These are phyloP conservation scores for Nicator chloris DNA, from an alignment of 2,113 vertebrate genomes.

Conservation along the genomic window DNA sequence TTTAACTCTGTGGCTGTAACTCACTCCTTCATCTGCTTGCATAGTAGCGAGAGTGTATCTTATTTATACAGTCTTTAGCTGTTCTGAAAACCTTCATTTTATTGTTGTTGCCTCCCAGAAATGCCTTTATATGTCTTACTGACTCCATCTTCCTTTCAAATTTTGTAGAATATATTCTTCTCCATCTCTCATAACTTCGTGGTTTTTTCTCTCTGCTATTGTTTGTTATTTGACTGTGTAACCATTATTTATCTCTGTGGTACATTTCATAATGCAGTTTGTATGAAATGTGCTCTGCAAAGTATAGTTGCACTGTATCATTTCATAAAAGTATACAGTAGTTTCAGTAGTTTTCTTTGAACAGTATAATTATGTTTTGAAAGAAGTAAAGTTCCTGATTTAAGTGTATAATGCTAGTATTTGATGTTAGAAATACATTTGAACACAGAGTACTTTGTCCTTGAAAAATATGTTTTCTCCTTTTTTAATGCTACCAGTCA, in stretches of 20 bases:
- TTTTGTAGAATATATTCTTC: background rate
- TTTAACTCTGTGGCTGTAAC: background rate
- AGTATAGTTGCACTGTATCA: background rate
- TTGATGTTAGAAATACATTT: background rate
- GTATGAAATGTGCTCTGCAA: background rate
- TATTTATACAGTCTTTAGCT: background rate
- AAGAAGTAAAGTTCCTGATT: conserved; percentile 3
- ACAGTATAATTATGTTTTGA: conserved; percentile 37
- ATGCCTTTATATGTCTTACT: background rate
- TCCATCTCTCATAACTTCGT: background rate
- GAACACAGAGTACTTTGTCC: background rate
- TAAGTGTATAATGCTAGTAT: background rate
- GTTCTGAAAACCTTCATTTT: background rate
- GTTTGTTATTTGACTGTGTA: conserved; percentile 25
- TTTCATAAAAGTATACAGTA: conserved; percentile 21
- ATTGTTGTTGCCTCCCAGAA: background rate
- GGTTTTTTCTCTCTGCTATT: background rate
- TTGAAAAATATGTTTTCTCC: background rate
- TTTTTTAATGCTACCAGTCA: background rate
- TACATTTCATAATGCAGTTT: background rate
- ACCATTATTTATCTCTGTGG: conserved; percentile 28
- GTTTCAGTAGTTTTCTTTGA: conserved; percentile 23
- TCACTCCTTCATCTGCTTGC: background rate
- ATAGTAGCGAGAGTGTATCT: background rate
- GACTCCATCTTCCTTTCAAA: background rate